Evolutionary conservation across 2,113 vertebrate genomes (phyloP).

Genomic region (Rissa tridactyla): DNA sequence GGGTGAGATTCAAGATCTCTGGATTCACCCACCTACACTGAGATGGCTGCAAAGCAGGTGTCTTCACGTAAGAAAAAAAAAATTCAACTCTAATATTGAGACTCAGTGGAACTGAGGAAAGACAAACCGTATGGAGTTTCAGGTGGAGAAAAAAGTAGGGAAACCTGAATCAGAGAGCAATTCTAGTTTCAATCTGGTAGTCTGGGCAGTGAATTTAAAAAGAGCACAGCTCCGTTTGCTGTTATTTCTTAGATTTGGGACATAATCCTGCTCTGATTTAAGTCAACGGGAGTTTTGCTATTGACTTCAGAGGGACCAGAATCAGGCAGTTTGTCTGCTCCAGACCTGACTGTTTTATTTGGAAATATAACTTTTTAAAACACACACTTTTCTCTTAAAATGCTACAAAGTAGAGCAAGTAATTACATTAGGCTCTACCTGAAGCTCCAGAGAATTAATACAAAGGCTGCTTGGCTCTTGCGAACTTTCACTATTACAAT

Average conservation of each 20-base stretch:
- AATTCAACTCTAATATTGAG: background rate
- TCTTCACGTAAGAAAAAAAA: background rate
- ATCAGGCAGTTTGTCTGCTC: constrained; percentile 25
- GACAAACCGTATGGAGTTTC: background rate
- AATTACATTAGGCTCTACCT: constrained; percentile 55
- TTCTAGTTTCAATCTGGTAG: background rate
- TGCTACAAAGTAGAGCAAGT: constrained; percentile 23
- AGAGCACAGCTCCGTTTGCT: background rate
- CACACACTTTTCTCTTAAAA: constrained; percentile 58
- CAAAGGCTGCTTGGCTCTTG: constrained; percentile 34
- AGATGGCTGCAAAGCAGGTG: background rate
- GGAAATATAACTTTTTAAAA: constrained; percentile 51
- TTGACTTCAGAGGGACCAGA: constrained; percentile 14
- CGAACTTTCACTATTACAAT: constrained; percentile 39
- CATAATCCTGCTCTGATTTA: constrained; percentile 13
- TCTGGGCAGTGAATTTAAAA: background rate
- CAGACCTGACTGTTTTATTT: constrained; percentile 43
- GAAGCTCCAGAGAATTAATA: constrained; percentile 64
- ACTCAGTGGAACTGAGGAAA: background rate
- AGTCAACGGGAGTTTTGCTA: background rate
- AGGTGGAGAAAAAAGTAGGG: background rate
- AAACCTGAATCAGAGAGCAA: background rate
- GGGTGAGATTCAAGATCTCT: background rate
- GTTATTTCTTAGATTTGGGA: background rate
- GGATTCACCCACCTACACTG: background rate